Evolutionary conservation across 1,140 invertebrate species (phyloP).

Genomic region (Drosophila gunungcola): DNA sequence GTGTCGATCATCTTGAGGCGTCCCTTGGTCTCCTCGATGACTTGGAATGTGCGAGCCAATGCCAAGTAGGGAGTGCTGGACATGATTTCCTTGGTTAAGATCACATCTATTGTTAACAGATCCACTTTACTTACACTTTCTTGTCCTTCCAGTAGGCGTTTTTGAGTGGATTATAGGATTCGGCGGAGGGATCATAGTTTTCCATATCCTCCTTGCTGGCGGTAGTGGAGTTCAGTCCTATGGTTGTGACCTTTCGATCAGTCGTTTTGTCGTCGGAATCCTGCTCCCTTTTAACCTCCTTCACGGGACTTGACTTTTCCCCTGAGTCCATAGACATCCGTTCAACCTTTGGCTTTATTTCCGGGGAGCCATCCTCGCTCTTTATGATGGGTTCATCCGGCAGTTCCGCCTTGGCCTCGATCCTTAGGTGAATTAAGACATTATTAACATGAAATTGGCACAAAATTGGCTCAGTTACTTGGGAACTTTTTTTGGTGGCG

Average conservation of each 20-base stretch:
- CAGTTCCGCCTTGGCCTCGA: constrained; percentile 11
- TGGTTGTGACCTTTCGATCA: constrained; percentile 31
- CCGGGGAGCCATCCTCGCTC: constrained; percentile 14
- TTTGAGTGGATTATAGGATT: constrained; percentile 95
- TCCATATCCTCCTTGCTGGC: constrained; percentile 54
- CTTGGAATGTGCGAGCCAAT: constrained; percentile 94
- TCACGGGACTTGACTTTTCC: not conserved
- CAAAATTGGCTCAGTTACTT: constrained; percentile 24
- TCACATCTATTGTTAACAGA: too few relatives aligned
- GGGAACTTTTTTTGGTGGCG: constrained; percentile 13
- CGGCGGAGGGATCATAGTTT: constrained; percentile 91
- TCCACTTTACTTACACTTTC: constrained; percentile 87
- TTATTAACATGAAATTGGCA: not conserved
- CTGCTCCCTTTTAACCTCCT: constrained; percentile 9
- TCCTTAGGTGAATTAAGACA: constrained; percentile 4
- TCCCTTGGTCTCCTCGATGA: constrained; percentile 95
- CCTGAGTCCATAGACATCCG: constrained; percentile 12
- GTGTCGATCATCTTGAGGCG: constrained; percentile 98
- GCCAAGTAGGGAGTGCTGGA: constrained; percentile 96
- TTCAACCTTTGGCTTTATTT: constrained; percentile 18
- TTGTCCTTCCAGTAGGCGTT: constrained; percentile 94
- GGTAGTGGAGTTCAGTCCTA: constrained; percentile 41
- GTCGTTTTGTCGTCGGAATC: not conserved
- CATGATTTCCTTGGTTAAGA: not conserved
- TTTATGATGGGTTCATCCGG: constrained; percentile 19